These are phyloP conservation scores for Drosophila novamexicana DNA, from an alignment of 1,140 invertebrate species.

Conservation along the genomic window DNA sequence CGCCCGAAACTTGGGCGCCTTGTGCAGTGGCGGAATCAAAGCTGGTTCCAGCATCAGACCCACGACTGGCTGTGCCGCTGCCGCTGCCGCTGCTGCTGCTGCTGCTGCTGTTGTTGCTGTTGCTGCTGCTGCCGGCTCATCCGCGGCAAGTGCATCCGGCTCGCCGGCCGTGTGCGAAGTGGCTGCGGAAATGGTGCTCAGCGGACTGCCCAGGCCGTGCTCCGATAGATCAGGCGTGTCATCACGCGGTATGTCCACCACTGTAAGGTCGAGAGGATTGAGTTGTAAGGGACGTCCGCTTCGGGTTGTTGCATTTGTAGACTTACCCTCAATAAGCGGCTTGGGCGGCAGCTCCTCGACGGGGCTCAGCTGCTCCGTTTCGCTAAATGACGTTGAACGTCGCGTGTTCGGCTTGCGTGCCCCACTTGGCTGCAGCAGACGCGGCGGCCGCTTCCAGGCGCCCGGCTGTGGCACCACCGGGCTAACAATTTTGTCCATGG, in stretches of 20 bases:
- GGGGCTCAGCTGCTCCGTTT: slow-evolving; percentile 74
- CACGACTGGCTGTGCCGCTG: neutral
- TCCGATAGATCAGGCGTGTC: slow-evolving; percentile 76
- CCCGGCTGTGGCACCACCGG: slow-evolving; percentile 95
- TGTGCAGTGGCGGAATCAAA: slow-evolving; percentile 66
- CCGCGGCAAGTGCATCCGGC: slow-evolving; percentile 50
- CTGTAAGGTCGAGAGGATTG: slow-evolving; percentile 8
- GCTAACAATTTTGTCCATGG: slow-evolving; percentile 95
- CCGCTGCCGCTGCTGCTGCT: slow-evolving; percentile 1
- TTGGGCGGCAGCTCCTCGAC: slow-evolving; percentile 62
- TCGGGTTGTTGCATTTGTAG: neutral
- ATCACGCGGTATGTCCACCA: slow-evolving; percentile 71
- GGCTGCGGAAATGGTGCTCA: slow-evolving; percentile 74
- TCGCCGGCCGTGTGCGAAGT: slow-evolving; percentile 75
- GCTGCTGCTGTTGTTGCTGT: neutral
- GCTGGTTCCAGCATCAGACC: slow-evolving; percentile 59
- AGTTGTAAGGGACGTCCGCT: too few relatives aligned
- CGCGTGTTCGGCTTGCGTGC: slow-evolving; percentile 74
- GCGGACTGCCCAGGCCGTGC: slow-evolving; percentile 63
- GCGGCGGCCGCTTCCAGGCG: slow-evolving; percentile 88
- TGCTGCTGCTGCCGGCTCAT: slow-evolving; percentile 18
- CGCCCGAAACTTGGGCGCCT: slow-evolving; percentile 89
- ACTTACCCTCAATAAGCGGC: slow-evolving; percentile 64
- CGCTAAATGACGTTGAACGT: slow-evolving; percentile 80
- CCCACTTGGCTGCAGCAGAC: slow-evolving; percentile 64